Base-by-base conservation (phyloP, 2,113 vertebrate genomes). In the Erythrolamprus reginae region DNA sequence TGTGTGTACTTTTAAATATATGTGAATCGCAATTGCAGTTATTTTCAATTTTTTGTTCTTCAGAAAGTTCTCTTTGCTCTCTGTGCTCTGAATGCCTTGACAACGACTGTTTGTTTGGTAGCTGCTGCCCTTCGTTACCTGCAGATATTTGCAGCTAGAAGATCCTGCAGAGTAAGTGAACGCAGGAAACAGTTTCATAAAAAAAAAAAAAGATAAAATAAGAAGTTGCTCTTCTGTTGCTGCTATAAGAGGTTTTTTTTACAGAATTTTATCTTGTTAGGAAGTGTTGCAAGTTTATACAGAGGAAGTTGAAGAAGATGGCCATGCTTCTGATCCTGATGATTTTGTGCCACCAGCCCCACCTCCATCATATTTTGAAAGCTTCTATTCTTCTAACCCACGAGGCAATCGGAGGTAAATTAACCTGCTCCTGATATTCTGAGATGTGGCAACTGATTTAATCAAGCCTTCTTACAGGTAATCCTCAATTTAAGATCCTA, bases 31-130 rank as follows among this genome's bases (percentile, higher is more conserved):
- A 51, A 82, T 89, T 82, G 52, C 45, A 15, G 10, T 86, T 61
- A 87, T 95, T 91, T 77, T 42, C 8, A 4, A 42, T 45, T 6
- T 53, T 87, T 89, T 94, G 33, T 90, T 91, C 91, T 86, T 92
- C 94, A 99, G 98, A 98, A 98, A 96, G 95, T 98, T n/a, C 95
- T 99, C 89, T 97, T 98, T 92, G 97, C 97, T 0, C 94, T 98
- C 91, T 98, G 98, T 93, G 97, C 96, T 89, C 95, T 99, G 95
- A 98, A 98, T 19, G 98, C 96, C 50, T 93, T 99, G 93, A 98
- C 97, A 28, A 97, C 97, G 9, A 96, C 97, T 0, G 97, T 99
- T 91, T 99, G 98, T 92, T 94, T 98, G 87, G 95, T 97, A 92
- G 98, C 95, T 0, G 97, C 97, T 1, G 97, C 96, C 33, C 96